Base-by-base conservation (phyloP, 1,140 invertebrate genomes). In the Andrena cerasifolii region DNA sequence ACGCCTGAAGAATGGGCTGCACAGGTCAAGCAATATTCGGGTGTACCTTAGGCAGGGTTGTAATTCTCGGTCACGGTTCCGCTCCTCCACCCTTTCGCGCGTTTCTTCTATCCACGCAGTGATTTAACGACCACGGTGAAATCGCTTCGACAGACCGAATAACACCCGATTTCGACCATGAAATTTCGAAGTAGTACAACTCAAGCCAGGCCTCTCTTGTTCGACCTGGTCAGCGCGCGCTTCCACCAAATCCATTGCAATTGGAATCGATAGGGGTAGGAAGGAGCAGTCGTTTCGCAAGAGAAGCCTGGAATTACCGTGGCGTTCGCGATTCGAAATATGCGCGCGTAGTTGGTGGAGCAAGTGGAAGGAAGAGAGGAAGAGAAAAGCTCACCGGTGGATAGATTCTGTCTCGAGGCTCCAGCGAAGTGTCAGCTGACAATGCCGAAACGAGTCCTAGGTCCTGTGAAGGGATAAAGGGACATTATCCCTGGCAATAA, bases 401-500 rank as follows among this genome's bases (percentile, higher is more conserved):
- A 80, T 53, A 81, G 71, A 78, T 83, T 76, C 73, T 71, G 78
- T 82, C 71, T 82, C 66, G 70, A 83, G 80, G 65, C 73, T 87
- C 70, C 72, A 77, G 83, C 73, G 73, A 83, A 86, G 86, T 88
- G 86, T 86, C 86, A 76, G 43, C 71, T 82, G 51, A 87, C 87
- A 89, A 84, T 88, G 68, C 70, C 40, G 49, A 67, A 85, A 84
- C 84, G 81, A 87, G 85, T 89, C 78, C 84, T 71, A 76, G 78
- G 79, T 83, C 79, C 62, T 84, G 83, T 82, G 84, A 81, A 88
- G 80, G 86, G 85, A 88, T 87, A 82, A 89, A 89, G 83, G 87
- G 73, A 90, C 86, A 89, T 88, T 87, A 87, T 88, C 75, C 79
- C 45, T 51, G 68, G 81, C 79, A 85, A 74, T 84, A 88, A 88